These are phyloP conservation scores for Corythaixoides concolor DNA, from an alignment of 2,113 vertebrate species.

Conservation along the genomic window DNA sequence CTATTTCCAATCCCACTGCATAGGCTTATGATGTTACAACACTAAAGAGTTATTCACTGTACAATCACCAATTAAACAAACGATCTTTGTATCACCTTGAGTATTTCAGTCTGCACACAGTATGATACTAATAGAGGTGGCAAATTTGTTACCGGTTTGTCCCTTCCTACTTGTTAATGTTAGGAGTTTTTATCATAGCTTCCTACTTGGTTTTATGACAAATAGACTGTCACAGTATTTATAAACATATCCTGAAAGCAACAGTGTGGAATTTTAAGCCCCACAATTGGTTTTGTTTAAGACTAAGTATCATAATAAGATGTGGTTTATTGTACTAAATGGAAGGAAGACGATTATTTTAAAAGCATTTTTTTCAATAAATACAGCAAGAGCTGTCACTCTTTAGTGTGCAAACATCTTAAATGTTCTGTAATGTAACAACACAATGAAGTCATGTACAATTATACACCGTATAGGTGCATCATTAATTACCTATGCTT, in stretches of 20 bases:
- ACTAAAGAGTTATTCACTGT: neutral
- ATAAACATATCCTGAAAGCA: neutral
- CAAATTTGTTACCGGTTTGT: neutral
- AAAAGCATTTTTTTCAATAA: neutral
- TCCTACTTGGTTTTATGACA: neutral
- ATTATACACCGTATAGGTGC: neutral
- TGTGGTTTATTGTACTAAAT: neutral
- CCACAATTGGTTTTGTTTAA: neutral
- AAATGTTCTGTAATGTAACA: neutral
- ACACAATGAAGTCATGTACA: neutral
- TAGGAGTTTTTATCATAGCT: neutral
- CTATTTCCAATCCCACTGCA: neutral
- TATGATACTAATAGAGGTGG: neutral
- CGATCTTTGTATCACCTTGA: neutral
- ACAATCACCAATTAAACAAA: neutral
- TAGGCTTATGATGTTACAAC: neutral
- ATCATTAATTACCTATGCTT: neutral
- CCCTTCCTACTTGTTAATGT: neutral
- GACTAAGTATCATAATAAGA: neutral
- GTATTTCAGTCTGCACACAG: neutral
- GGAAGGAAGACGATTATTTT: neutral
- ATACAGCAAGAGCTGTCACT: neutral
- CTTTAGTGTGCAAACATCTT: neutral
- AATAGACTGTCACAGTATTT: neutral
- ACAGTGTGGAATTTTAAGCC: neutral